Evolutionary conservation across 2,113 vertebrate species (phyloP), one percentile per base, ranked within the genome.

Genomic region (Leptocoma aspasia): DNA sequence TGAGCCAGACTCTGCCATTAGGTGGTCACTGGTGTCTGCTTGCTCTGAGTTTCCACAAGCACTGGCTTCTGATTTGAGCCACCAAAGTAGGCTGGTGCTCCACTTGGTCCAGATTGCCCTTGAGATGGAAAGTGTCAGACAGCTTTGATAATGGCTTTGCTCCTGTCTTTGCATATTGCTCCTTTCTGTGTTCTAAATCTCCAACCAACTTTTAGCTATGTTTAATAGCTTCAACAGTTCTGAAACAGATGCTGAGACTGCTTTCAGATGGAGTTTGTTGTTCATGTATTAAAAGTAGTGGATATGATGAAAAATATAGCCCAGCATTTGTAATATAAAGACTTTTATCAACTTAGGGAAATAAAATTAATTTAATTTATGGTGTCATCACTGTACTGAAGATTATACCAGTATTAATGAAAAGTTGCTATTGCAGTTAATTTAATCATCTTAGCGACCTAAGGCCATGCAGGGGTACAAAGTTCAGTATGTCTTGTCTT

Each of bases 1-100:
- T 0, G 4, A 66, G 24, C 57, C 44, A 21, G 53, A 22, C 13
- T 2, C 35, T 60, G 1, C 45, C 4, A 0, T 82, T 61, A n/a
- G 68, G 37, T 56, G 79, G 13, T 64, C 86, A 23, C 37, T 6
- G 27, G 42, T 47, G 69, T 81, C 33, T 63, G 7, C 10, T 9
- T 64, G 35, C 63, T 64, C 31, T 0, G 0, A 30, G 56, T 24
- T 84, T 64, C 82, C 54, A 26, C 42, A 18, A 37, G 19, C 11
- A 4, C 2, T 2, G 3, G 41, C 63, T 72, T 72, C 50, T 72
- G 2, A 42, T 72, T 45, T 30, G 50, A 71, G 61, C 49, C 65
- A 24, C 47, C 37, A 4, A 11, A 76, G 66, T 14, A 11, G 35
- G 19, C 44, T 87, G 81, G 31, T 39, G 39, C 31, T 88, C 39